phyloP scores from a whole-genome alignment of 1,140 invertebrate genomes.

The Dreissena polymorpha region DNA sequence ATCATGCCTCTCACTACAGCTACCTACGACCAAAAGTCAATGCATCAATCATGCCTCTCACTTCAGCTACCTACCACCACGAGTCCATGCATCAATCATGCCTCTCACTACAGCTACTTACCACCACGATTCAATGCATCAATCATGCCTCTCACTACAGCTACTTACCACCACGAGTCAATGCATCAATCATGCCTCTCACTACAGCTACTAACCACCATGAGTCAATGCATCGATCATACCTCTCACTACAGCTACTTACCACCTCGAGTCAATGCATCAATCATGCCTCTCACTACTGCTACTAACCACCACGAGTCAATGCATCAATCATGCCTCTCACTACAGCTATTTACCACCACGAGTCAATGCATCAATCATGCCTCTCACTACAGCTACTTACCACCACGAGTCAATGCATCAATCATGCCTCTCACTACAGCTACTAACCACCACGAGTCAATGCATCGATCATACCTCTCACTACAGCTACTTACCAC shows the following conservation, averaged over 20 bases:
- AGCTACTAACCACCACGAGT: conserved; percentile 91
- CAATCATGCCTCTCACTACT: conserved; percentile 93
- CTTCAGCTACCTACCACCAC: conserved; percentile 90
- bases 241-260: conserved; percentile 89
- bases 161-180: conserved; percentile 92
- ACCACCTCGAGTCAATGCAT: conserved; percentile 94
- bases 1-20: conserved; percentile 93
- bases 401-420: conserved; percentile 93
- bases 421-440: conserved; percentile 95
- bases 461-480: conserved; percentile 95
- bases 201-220: conserved; percentile 91
- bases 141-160: conserved; percentile 93
- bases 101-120: conserved; percentile 89
- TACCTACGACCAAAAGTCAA: conserved; percentile 92
- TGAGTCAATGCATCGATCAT: conserved; percentile 97
- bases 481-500: conserved; percentile 89
- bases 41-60: conserved; percentile 95
- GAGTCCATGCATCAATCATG: conserved; percentile 96
- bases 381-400: conserved; percentile 90
- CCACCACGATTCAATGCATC: conserved; percentile 95
- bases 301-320: conserved; percentile 91
- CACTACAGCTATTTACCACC: conserved; percentile 91
- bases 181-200: conserved; percentile 94
- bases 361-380: conserved; percentile 96
- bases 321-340: conserved; percentile 95